Evolutionary conservation across 2,113 vertebrate genomes (phyloP), one percentile per base, ranked within the genome.

Genomic region (Alligator mississippiensis): DNA sequence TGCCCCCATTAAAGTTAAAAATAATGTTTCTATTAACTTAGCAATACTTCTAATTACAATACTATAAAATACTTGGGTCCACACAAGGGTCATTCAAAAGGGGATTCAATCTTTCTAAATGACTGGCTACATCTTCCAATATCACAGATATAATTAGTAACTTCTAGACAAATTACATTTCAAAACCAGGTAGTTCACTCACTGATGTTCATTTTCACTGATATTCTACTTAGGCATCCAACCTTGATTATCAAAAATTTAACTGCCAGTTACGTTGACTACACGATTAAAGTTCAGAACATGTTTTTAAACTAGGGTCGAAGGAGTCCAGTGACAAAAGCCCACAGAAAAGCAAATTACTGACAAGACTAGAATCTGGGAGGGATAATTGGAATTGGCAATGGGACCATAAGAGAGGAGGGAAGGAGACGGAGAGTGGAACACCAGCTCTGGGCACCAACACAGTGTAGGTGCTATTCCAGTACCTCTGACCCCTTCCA

Each of bases 1-100:
- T 94, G 88, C 88, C 91, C 95, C 93, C 88, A 47, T 47, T 47
- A 3, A 87, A 95, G 93, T 95, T 97, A 95, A 96, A 97, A 97
- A 95, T 95, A 96, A 95, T 87, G 88, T 34, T 86, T 30, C 77
- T 82, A 94, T 95, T 93, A 96, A 95, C 91, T 96, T 84, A 57
- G 92, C 86, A 89, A 85, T 75, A 85, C 86, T 92, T 87, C 92
- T 96, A 93, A 97, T 94, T 97, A 93, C 94, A 77, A 82, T 86
- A 88, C 81, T 79, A 11, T 77, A 80, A 14, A 64, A 88, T 93
- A 91, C 55, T 81, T 12, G 70, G 34, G 19, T 47, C 21, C 58
- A 11, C 10, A 88, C 83, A 66, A 59, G 3, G 6, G 12, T 90
- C 90, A 58, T 58, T 85, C 57, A 1, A 47, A 77, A 6, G 88